Evolutionary conservation across 2,888 invertebrate genomes (phyloP).

Genomic region (Trachelus tabidus): DNA sequence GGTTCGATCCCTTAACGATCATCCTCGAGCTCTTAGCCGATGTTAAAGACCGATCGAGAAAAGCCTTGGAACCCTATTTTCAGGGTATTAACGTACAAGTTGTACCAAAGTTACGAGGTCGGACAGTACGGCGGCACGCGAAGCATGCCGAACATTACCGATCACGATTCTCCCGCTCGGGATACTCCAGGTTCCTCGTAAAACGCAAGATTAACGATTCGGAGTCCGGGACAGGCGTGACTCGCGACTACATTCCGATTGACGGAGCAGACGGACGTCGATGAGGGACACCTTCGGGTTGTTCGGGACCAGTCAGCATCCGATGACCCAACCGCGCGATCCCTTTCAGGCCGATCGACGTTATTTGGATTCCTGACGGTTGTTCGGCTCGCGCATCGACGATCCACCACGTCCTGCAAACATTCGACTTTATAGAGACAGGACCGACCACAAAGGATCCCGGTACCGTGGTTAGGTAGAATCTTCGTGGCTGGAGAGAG

Average conservation of each 20-base stretch:
- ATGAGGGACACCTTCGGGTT: conserved; percentile 1
- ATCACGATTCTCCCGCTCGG: background rate
- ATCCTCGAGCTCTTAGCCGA: background rate
- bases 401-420: background rate
- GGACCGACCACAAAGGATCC: background rate
- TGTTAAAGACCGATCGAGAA: background rate
- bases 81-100: background rate
- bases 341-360: conserved; percentile 4
- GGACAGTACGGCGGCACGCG: conserved; percentile 8
- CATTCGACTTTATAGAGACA: conserved; percentile 2
- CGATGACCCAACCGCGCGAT: conserved; percentile 2
- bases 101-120: conserved; percentile 9
- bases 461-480: background rate
- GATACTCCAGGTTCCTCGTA: background rate
- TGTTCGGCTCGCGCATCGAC: background rate
- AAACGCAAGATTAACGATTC: conserved; percentile 5
- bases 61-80: background rate
- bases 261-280: background rate
- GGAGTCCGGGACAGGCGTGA: conserved; percentile 5
- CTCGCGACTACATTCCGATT: conserved; percentile 7
- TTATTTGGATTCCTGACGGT: conserved; percentile 3
- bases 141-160: conserved; percentile 2
- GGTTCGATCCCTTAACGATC: conserved; percentile 5
- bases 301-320: background rate
- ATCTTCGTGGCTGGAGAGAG: background rate